phyloP scores from a whole-genome alignment of 2,797 vertebrate species.

The Chlorospingus semifuscus region DNA sequence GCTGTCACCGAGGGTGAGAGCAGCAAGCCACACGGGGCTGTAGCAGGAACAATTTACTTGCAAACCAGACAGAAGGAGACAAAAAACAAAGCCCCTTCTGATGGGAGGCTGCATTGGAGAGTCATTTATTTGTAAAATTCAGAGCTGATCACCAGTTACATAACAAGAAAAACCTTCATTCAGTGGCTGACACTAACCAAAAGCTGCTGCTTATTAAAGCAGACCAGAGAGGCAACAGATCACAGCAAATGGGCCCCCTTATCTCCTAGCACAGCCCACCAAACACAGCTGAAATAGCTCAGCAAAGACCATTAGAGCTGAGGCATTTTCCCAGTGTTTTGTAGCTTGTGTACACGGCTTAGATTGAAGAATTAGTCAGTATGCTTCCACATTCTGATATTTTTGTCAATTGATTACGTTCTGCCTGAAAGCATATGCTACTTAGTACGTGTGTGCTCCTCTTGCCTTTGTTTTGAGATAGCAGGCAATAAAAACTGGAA shows the following conservation, averaged over 20 bases:
- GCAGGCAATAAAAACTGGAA: neutral
- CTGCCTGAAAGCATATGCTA: neutral
- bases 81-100: neutral
- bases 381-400: neutral
- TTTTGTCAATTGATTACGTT: neutral
- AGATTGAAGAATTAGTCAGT: neutral
- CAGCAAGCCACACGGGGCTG: neutral
- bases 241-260: neutral
- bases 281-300: neutral
- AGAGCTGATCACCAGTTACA: neutral
- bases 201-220: neutral
- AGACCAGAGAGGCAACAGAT: neutral
- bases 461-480: neutral
- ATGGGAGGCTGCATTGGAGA: neutral
- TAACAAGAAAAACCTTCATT: neutral
- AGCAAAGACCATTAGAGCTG: neutral
- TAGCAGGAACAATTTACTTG: constrained; percentile 15
- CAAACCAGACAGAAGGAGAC: neutral
- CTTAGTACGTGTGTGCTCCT: neutral
- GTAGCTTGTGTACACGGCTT: neutral
- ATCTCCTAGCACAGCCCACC: neutral
- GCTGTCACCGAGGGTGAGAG: neutral
- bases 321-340: neutral
- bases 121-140: neutral
- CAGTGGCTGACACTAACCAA: neutral